Base-by-base conservation (phyloP, 2,888 invertebrate genomes). In the Cheilosia soror region DNA sequence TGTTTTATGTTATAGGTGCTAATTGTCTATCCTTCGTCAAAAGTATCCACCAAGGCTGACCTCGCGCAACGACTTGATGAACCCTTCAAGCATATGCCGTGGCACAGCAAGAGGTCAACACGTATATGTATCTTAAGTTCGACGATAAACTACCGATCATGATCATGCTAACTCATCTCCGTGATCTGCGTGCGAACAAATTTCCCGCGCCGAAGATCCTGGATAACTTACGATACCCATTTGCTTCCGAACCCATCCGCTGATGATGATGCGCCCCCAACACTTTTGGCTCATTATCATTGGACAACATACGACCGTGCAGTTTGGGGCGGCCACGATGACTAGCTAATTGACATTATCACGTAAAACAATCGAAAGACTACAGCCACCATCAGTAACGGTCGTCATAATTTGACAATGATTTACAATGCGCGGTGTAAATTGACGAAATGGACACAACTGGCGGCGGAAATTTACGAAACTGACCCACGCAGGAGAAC, bases 281-380 rank as follows among this genome's bases (percentile, higher is more conserved):
- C 20, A 9, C 20, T n/a, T 37, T 33, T 33, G 27, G 44, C 20
- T 53, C 58, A 58, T 75, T 80, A 73, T 47, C 66, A 60, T 53
- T 44, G 60, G 53, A 62, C 40, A 11, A 44, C 2, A 44, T 44
- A n/a, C 6, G 44, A 15, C 47, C 31, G 20, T 25, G 20, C 25
- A 60, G 69, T 63, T 9, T 42, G 63, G 63, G 31, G 55, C 72
- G 47, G 69, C 63, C 66, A 76, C 80, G 80, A 76, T 85, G 85
- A 85, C 85, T 85, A 81, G 71, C 81, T 85, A 85, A 85, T 85
- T 85, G 85, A 85, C 85, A 81, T 77, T 85, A 85, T 85, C 85
- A 68, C 62, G 72, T 81, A 77, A 85, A 77, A 85, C 85, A 81
- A 85, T 85, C 85, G 81, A 66, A 76, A 80, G 49, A 42, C 77